Evolutionary conservation across 2,888 invertebrate genomes (phyloP), one percentile per base, ranked within the genome.

Genomic region (Drosophila buzzatii): DNA sequence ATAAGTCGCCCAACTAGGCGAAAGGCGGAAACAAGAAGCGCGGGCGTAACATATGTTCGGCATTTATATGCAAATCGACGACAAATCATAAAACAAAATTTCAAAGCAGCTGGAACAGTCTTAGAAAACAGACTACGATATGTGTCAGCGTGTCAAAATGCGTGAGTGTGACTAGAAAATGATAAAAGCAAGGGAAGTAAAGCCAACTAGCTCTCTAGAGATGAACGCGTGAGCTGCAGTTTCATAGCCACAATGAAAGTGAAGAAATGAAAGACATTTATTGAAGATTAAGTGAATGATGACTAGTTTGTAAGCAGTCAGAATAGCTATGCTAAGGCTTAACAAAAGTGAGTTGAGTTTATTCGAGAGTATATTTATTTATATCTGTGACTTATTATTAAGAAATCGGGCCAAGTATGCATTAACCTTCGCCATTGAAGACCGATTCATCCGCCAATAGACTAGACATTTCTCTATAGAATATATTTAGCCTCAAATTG

Each of bases 21-120:
- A 58, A 72, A 84, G 75, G 76, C 76, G 68, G 78, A 84, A 39
- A 87, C 73, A 78, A 80, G 76, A 69, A 76, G 75, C 73, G 90
- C 67, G 82, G 88, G 90, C 85, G 73, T 74, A 71, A 76, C 73
- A 77, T 80, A 82, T 77, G 60, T 76, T 65, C 75, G 53, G 65
- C 85, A 85, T 90, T 90, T 77, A 86, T 82, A 86, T 86, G 86
- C 76, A 88, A 88, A 90, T 86, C 72, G 39, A 67, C 45, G 57
- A 67, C 52, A 76, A 56, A 73, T 84, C 85, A 87, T 89, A 85
- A 84, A 79, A 70, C 64, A 47, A 73, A 70, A 74, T 73, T 64
- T 64, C 67, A 84, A 84, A 77, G 67, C 76, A 81, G 79, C 64
- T 68, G 75, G 52, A 66, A 70, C 72, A 67, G 69, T 71, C 69